A percentile compares a stretch with the other conserved stretches of the same genome.
Conservation (phyloP, 2,113 vertebrate species). For the Ifrita kowaldi region DNA sequence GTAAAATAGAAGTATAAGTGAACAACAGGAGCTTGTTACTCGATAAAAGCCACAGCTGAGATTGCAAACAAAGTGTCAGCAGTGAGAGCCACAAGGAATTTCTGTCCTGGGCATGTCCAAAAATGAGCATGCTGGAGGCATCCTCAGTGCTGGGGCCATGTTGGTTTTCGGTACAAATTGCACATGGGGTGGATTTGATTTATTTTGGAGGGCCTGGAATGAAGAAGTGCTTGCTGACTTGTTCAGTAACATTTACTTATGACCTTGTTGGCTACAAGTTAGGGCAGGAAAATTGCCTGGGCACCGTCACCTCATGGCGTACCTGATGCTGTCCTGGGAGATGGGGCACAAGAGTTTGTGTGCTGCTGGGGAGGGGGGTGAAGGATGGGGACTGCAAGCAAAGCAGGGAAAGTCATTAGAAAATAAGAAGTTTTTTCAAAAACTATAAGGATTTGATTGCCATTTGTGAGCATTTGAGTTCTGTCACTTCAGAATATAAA, state of each 20-base stretch:
- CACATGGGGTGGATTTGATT: background rate
- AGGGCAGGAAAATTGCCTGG: background rate
- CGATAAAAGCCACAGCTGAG: background rate
- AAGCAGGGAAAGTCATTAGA: background rate
- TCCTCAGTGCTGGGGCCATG: background rate
- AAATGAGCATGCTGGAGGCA: background rate
- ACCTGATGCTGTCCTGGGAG: background rate
- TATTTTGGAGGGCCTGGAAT: background rate
- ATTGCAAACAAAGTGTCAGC: background rate
- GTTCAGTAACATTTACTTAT: background rate
- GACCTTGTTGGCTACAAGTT: background rate
- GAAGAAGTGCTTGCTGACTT: background rate
- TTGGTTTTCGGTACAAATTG: background rate
- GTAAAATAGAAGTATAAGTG: background rate
- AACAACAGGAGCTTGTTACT: background rate
- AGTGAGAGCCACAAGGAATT: background rate
- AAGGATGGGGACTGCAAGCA: background rate
- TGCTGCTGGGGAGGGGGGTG: background rate
- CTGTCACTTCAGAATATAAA: background rate
- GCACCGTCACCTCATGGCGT: background rate
- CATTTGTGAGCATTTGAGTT: background rate
- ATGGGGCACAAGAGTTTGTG: background rate
- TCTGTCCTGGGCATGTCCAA: rapidly evolving
- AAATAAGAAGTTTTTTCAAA: background rate
- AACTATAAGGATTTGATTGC: background rate